Evolutionary conservation across 2,113 vertebrate species (phyloP).

Genomic region (Madoqua kirkii): DNA sequence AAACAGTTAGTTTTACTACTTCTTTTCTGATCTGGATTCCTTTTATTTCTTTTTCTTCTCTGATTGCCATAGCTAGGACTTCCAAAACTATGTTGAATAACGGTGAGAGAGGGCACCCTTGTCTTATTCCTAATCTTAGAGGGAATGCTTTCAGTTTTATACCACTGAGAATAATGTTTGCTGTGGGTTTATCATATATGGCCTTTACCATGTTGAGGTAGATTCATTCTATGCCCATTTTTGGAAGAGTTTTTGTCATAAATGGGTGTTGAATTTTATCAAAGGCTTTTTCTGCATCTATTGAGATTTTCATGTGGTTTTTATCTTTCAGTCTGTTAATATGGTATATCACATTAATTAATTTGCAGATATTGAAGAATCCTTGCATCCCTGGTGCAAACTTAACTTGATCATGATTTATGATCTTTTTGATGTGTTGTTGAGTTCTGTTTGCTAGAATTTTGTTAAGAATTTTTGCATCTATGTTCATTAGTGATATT

Average conservation of each 20-base stretch:
- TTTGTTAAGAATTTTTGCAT: not conserved
- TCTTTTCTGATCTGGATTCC: not conserved
- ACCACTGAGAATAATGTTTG: not conserved
- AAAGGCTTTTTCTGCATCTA: not conserved
- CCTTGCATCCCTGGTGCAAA: not conserved
- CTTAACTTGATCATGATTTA: not conserved
- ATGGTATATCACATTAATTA: not conserved
- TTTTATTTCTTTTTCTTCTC: not conserved
- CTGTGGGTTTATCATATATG: not conserved
- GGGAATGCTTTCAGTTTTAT: not conserved
- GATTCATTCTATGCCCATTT: not conserved
- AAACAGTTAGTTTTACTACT: not conserved
- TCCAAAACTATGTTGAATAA: not conserved
- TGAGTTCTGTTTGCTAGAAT: not conserved
- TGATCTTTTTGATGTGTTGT: not conserved
- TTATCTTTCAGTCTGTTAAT: not conserved
- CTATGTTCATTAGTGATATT: not conserved
- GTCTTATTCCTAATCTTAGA: not conserved
- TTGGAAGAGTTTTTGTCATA: not conserved
- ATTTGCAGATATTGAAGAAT: not conserved
- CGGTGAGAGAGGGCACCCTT: not conserved
- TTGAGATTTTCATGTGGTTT: not conserved
- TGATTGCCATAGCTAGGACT: not conserved
- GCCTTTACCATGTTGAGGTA: not conserved
- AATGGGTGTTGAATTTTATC: not conserved